Evolutionary conservation across 2,888 invertebrate species (phyloP).

Genomic region (Aleiodes leptofemur): DNA sequence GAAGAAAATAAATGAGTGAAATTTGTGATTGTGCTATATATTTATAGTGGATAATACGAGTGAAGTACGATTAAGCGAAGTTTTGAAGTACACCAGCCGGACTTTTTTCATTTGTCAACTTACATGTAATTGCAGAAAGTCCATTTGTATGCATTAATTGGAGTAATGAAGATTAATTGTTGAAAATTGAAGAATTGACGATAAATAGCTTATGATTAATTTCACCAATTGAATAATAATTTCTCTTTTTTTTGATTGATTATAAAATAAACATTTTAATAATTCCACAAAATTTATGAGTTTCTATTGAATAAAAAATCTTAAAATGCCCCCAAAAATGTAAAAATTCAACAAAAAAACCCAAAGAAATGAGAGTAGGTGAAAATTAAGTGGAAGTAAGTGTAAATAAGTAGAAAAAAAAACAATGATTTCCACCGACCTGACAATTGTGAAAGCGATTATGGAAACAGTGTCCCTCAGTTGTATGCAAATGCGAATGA

Average conservation of each 20-base stretch:
- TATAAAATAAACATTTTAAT: too few species aligned
- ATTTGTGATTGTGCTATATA: constrained; percentile 16
- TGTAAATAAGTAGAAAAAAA: constrained; percentile 3
- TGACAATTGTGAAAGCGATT: constrained; percentile 70
- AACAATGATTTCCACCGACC: constrained; percentile 61
- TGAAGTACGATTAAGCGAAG: background rate
- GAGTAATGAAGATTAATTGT: background rate
- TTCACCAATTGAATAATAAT: too few species aligned
- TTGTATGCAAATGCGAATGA: constrained; percentile 67
- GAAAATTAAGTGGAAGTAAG: background rate
- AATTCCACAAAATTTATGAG: background rate
- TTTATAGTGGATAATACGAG: background rate
- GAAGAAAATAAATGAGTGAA: constrained; percentile 56
- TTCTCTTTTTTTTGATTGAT: too few species aligned
- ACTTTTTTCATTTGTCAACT: constrained; percentile 25
- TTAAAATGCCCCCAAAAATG: background rate
- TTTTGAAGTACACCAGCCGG: constrained; percentile 31
- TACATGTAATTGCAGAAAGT: constrained; percentile 11
- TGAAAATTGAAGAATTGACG: background rate
- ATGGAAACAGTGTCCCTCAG: constrained; percentile 70
- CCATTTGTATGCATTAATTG: constrained; percentile 1
- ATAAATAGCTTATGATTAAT: background rate
- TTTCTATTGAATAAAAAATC: background rate
- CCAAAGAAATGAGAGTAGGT: constrained; percentile 1
- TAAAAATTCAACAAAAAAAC: background rate